Conservation (phyloP, 2,888 invertebrate genomes). For the Rhagophthalmus giganteus region DNA sequence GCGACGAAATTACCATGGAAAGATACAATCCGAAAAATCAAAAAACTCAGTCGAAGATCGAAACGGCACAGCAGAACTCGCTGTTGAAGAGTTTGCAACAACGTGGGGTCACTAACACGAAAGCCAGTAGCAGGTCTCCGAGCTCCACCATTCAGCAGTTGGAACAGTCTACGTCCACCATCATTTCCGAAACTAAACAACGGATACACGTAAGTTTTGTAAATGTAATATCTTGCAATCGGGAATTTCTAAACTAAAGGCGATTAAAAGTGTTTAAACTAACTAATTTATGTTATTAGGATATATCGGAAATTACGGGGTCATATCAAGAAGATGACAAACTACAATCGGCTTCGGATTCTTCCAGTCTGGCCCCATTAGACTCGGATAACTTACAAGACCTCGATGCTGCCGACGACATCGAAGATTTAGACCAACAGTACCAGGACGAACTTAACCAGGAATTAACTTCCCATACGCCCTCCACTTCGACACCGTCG, state of each 20-base stretch:
- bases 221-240: not conserved
- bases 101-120: conserved; percentile 29
- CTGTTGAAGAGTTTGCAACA: conserved; percentile 34
- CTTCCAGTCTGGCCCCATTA: conserved; percentile 19
- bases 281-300: conserved; percentile 37
- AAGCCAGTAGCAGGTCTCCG: conserved; percentile 28
- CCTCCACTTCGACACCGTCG: conserved; percentile 3
- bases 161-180: conserved; percentile 50
- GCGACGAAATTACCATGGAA: conserved; percentile 16
- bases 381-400: conserved; percentile 29
- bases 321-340: conserved; percentile 45
- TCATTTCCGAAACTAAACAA: conserved; percentile 48
- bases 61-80: conserved; percentile 7
- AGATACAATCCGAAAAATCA: conserved; percentile 8
- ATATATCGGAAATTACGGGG: conserved; percentile 53
- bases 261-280: not conserved
- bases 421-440: conserved; percentile 25
- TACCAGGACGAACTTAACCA: conserved; percentile 21
- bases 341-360: conserved; percentile 16
- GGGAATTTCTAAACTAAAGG: not conserved
- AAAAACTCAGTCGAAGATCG: conserved; percentile 18
- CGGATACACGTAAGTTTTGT: conserved; percentile 49
- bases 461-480: no score
- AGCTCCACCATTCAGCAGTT: conserved; percentile 48
- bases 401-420: conserved; percentile 31